Evolutionary conservation across 2,797 vertebrate genomes (phyloP).

Genomic region (Mergus octosetaceus): DNA sequence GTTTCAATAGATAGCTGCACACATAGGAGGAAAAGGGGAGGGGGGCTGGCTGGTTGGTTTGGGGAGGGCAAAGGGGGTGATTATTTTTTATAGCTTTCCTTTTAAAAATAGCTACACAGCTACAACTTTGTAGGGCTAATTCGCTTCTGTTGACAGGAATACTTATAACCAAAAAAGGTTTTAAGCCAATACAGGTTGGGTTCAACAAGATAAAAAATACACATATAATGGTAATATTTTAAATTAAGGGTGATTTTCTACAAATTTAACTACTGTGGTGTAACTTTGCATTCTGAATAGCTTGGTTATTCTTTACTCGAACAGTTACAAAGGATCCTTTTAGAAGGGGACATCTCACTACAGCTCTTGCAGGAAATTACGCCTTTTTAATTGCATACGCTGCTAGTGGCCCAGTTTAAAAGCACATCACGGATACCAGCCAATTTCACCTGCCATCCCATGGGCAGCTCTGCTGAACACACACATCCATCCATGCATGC

Average conservation of each 20-base stretch:
- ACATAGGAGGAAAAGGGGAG: background rate
- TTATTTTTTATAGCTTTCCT: background rate
- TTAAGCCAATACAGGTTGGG: background rate
- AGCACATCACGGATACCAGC: fast-evolving
- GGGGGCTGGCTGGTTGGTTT: background rate
- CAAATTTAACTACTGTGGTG: background rate
- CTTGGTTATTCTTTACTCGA: no score
- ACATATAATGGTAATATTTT: background rate
- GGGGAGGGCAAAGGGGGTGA: no score
- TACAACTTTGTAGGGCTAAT: background rate
- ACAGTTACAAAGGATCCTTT: background rate
- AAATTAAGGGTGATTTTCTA: no score
- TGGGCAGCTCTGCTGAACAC: background rate
- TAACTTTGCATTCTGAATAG: background rate
- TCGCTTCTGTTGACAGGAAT: background rate
- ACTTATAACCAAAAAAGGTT: background rate
- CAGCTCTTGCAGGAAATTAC: background rate
- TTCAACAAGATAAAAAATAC: background rate
- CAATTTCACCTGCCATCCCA: background rate
- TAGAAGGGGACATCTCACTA: background rate
- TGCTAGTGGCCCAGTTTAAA: background rate
- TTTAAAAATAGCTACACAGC: background rate
- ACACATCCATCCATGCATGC: background rate
- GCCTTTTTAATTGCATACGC: background rate
- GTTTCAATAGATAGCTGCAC: background rate